Conservation (phyloP, 2,113 vertebrate genomes). For the Tinamus guttatus region DNA sequence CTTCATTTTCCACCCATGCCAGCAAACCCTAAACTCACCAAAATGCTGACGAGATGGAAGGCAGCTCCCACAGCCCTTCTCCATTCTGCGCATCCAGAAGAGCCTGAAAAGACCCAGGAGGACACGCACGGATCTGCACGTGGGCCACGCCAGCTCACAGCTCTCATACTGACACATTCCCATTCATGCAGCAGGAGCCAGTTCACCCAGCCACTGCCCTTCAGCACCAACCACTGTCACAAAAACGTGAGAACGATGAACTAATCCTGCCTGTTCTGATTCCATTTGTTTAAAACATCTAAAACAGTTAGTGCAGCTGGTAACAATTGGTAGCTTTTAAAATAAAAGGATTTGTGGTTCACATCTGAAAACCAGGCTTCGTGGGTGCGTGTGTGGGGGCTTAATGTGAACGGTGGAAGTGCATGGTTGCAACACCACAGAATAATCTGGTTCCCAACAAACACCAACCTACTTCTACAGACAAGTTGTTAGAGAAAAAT, state of each 20-base stretch:
- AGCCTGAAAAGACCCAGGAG: background rate
- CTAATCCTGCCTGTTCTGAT: background rate
- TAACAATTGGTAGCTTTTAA: background rate
- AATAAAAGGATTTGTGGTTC: background rate
- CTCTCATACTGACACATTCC: background rate
- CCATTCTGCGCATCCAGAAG: background rate
- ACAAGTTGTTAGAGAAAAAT: background rate
- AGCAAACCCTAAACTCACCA: background rate
- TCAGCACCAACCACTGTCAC: background rate
- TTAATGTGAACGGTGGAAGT: background rate
- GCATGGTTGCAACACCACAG: background rate
- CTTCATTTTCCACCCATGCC: background rate
- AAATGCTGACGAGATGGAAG: background rate
- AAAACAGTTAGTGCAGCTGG: background rate
- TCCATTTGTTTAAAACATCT: background rate
- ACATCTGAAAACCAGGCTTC: background rate
- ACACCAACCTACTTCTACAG: background rate
- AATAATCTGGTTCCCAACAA: background rate
- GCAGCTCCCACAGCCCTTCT: background rate
- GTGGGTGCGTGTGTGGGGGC: background rate
- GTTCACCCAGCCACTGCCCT: background rate
- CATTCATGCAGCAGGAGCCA: no score
- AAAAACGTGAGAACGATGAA: background rate
- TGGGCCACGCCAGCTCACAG: background rate
- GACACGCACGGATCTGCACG: background rate